These are phyloP conservation scores for Acromyrmex echinatior DNA, from an alignment of 1,140 invertebrate species.

Conservation along the genomic window DNA sequence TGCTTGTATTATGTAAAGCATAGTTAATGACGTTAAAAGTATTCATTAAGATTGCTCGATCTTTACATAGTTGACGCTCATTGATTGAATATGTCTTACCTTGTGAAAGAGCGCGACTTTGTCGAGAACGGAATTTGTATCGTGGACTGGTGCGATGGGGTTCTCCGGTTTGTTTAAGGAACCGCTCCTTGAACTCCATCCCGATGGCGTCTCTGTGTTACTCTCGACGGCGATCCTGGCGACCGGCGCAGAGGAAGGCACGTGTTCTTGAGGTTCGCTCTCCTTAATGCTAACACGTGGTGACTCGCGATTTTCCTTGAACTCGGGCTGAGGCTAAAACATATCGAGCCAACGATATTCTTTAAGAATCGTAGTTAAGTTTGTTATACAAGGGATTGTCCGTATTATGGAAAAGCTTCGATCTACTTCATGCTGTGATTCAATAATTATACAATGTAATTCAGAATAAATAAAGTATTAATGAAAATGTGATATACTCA, in stretches of 20 bases:
- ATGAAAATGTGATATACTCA: neutral
- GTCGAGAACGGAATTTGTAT: slow-evolving; percentile 77
- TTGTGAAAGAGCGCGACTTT: slow-evolving; percentile 79
- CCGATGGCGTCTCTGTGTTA: slow-evolving; percentile 79
- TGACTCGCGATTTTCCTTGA: slow-evolving; percentile 79
- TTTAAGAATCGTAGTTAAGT: neutral
- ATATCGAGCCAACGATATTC: neutral
- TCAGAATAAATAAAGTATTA: neutral
- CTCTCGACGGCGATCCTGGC: slow-evolving; percentile 80
- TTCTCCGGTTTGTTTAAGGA: slow-evolving; percentile 72
- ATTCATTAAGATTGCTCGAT: neutral
- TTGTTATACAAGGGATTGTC: neutral
- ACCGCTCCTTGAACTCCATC: slow-evolving; percentile 79
- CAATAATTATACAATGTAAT: neutral
- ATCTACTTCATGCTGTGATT: neutral
- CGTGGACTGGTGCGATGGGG: slow-evolving; percentile 49
- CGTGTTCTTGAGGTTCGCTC: slow-evolving; percentile 82
- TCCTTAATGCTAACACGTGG: slow-evolving; percentile 82
- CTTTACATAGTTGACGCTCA: neutral
- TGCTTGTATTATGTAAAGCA: neutral
- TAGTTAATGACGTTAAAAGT: neutral
- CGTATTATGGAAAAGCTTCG: neutral
- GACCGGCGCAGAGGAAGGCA: slow-evolving; percentile 82
- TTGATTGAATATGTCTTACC: slow-evolving; percentile 32
- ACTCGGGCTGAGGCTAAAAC: slow-evolving; percentile 79